phyloP scores from a whole-genome alignment of 2,113 vertebrate species.

The Heterotis niloticus region DNA sequence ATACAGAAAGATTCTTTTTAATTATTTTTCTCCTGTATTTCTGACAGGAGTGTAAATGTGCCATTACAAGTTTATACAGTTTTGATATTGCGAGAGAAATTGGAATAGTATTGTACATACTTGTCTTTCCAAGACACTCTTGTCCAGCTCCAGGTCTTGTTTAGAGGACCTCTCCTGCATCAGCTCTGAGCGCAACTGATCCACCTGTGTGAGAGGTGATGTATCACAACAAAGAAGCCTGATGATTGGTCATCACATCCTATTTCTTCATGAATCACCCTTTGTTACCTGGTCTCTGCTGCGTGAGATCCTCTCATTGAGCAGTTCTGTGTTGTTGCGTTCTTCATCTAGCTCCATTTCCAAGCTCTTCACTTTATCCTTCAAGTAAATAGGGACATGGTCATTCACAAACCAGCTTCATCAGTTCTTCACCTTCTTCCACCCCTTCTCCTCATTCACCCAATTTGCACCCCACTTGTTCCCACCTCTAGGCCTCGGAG shows the following conservation, averaged over 20 bases:
- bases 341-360: conserved; percentile 90
- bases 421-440: conserved; percentile 28
- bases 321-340: conserved; percentile 73
- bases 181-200: conserved; percentile 84
- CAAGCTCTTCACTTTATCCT: conserved; percentile 78
- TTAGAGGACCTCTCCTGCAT: conserved; percentile 81
- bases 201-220: conserved; percentile 63
- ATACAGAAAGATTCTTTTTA: no score
- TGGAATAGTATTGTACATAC: conserved; percentile 47
- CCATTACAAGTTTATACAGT: no score
- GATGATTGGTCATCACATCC: not conserved
- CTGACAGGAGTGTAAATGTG: no score
- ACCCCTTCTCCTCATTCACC: conserved; percentile 71
- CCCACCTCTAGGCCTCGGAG: conserved; percentile 79
- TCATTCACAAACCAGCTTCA: not conserved
- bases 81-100: no score
- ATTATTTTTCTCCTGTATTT: no score
- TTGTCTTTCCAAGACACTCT: conserved; percentile 85
- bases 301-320: conserved; percentile 76
- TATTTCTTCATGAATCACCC: not conserved
- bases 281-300: conserved; percentile 79
- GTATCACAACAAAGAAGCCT: not conserved
- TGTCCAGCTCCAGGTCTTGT: conserved; percentile 91
- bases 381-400: not conserved
- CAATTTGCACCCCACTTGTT: not conserved